phyloP scores from a whole-genome alignment of 1,140 invertebrate species.

The Eumeta japonica region DNA sequence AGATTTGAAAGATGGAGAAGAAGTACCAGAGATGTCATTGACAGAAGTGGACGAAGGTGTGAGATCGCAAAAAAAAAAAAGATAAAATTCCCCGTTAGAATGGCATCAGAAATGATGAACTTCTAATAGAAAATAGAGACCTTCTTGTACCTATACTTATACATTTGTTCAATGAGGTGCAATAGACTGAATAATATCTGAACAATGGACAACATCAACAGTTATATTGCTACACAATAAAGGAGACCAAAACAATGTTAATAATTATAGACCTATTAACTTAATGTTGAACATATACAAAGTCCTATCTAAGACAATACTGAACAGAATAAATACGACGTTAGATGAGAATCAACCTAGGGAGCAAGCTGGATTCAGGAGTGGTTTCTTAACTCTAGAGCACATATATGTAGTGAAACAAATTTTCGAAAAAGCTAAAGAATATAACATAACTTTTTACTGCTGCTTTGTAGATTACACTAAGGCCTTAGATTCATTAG shows the following conservation, averaged over 20 bases:
- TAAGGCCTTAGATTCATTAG: conserved; percentile 6
- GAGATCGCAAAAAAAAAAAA: too few relatives aligned
- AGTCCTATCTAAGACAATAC: conserved; percentile 1
- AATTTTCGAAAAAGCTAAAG: conserved; percentile 2
- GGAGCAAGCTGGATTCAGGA: too few relatives aligned
- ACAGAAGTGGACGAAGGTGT: conserved; percentile 1
- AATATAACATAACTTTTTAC: not conserved
- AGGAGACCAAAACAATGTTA: conserved; percentile 1
- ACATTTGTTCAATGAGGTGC: not conserved
- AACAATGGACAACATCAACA: conserved; percentile 1
- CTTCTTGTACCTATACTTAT: not conserved
- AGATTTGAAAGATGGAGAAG: too few relatives aligned
- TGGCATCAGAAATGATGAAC: conserved; percentile 12
- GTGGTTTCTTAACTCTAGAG: too few relatives aligned
- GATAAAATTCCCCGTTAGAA: conserved; percentile 13
- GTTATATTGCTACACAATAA: too few relatives aligned
- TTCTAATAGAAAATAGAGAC: conserved; percentile 1
- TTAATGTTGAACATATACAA: too few relatives aligned
- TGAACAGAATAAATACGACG: conserved; percentile 1
- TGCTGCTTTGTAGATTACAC: too few relatives aligned
- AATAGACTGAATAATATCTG: not conserved
- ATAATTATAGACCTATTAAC: too few relatives aligned
- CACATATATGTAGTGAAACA: too few relatives aligned
- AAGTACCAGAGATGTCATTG: not conserved
- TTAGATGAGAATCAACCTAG: conserved; percentile 3